Evolutionary conservation across 2,888 invertebrate species (phyloP).

Genomic region (Crossocerus cetratus): DNA sequence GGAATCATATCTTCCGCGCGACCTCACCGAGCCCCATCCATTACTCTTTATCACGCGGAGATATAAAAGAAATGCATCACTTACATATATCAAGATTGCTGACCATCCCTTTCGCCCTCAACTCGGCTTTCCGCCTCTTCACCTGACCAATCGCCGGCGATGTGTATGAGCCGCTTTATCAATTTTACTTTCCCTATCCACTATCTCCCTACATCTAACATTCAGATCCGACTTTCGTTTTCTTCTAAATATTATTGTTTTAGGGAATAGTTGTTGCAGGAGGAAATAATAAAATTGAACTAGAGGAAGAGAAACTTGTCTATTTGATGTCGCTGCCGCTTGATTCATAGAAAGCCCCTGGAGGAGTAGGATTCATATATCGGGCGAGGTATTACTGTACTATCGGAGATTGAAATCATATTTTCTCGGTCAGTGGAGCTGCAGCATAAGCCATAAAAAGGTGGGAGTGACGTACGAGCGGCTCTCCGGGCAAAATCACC

Average conservation of each 20-base stretch:
- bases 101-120: constrained; percentile 63
- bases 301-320: too few relatives aligned
- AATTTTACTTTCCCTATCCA: constrained; percentile 33
- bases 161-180: constrained; percentile 17
- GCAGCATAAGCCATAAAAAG: constrained; percentile 57
- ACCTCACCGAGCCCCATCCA: constrained; percentile 67
- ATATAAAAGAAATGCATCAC: constrained; percentile 75
- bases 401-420: constrained; percentile 30
- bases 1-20: constrained; percentile 71
- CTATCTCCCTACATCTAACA: constrained; percentile 45
- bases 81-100: constrained; percentile 75
- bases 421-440: constrained; percentile 28
- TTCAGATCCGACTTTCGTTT: too few relatives aligned
- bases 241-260: too few relatives aligned
- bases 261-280: too few relatives aligned
- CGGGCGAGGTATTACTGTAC: neutral
- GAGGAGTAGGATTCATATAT: too few relatives aligned
- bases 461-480: constrained; percentile 72
- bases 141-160: constrained; percentile 3
- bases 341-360: too few relatives aligned
- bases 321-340: too few relatives aligned
- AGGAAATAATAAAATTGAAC: too few relatives aligned
- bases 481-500: constrained; percentile 71
- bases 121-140: constrained; percentile 46
- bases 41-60: constrained; percentile 75